Conservation (phyloP, 2,888 invertebrate genomes). For the Andricus curvator region DNA sequence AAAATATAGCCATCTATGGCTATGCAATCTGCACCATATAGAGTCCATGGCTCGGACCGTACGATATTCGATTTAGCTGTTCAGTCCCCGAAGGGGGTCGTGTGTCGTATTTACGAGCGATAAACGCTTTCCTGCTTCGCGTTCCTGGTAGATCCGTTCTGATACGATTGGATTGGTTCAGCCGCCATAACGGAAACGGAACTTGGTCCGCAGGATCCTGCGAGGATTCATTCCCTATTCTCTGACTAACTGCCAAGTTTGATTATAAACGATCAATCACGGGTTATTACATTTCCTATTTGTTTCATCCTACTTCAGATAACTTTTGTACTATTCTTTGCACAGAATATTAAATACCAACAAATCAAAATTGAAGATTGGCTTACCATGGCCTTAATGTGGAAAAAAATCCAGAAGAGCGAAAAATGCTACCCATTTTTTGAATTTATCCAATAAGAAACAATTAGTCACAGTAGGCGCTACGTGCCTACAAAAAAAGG, state of each 20-base stretch:
- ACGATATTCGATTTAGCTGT: conserved; percentile 20
- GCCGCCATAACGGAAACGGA: conserved; percentile 36
- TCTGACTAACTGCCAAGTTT: conserved; percentile 37
- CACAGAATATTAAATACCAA: too few relatives aligned
- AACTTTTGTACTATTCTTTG: not conserved
- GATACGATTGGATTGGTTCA: conserved; percentile 35
- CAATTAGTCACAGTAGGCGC: too few relatives aligned
- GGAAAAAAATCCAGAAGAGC: too few relatives aligned
- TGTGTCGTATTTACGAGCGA: conserved; percentile 40
- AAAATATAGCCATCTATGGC: conserved; percentile 15
- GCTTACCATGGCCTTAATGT: too few relatives aligned
- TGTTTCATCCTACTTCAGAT: not conserved
- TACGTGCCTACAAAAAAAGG: too few relatives aligned
- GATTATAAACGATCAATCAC: conserved; percentile 38
- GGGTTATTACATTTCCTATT: conserved; percentile 36
- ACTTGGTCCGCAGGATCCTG: conserved; percentile 15
- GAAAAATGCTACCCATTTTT: too few relatives aligned
- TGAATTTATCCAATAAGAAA: too few relatives aligned
- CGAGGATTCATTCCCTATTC: conserved; percentile 26
- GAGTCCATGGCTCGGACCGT: conserved; percentile 25
- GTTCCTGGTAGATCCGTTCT: conserved; percentile 30
- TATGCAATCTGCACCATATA: not conserved
- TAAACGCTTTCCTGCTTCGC: conserved; percentile 39
- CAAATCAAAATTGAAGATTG: too few relatives aligned
- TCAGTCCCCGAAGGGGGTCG: conserved; percentile 28